phyloP scores from a whole-genome alignment of 2,888 invertebrate genomes.

The Stenurella melanura region DNA sequence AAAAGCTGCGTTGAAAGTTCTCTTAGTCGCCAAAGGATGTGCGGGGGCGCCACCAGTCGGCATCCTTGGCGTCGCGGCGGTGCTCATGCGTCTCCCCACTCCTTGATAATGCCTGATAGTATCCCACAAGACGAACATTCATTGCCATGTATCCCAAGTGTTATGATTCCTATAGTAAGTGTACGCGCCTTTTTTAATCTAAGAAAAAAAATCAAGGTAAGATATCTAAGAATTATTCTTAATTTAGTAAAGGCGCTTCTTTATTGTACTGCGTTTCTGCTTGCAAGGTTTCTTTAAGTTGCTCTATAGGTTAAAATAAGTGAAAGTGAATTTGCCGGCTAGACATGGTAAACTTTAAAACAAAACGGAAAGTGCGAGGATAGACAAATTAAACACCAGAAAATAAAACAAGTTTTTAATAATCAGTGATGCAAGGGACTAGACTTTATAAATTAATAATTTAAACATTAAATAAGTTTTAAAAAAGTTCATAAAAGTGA shows the following conservation, averaged over 20 bases:
- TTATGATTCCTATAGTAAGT: conserved; percentile 73
- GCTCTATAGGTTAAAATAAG: conserved; percentile 44
- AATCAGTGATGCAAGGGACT: conserved; percentile 11
- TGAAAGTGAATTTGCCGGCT: conserved; percentile 48
- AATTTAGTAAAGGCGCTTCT: conserved; percentile 47
- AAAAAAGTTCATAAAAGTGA: conserved; percentile 12
- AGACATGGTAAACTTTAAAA: conserved; percentile 41
- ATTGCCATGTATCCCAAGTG: conserved; percentile 74
- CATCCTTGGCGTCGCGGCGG: conserved; percentile 73
- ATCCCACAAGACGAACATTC: conserved; percentile 74
- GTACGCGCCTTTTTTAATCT: conserved; percentile 73
- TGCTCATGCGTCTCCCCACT: conserved; percentile 74
- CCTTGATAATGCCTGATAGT: conserved; percentile 73
- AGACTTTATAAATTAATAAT: neutral
- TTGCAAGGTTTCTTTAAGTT: conserved; percentile 51
- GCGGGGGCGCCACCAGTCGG: conserved; percentile 72
- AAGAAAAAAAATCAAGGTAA: conserved; percentile 71
- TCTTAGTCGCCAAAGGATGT: conserved; percentile 59
- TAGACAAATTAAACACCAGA: conserved; percentile 35
- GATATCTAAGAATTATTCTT: conserved; percentile 50
- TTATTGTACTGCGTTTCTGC: conserved; percentile 51
- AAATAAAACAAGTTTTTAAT: conserved; percentile 38
- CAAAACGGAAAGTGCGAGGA: conserved; percentile 43
- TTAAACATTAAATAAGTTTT: neutral
- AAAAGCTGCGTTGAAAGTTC: conserved; percentile 61